These are phyloP conservation scores for Trissoscelio sp. DNA, from an alignment of 2,888 invertebrate species.

Conservation along the genomic window DNA sequence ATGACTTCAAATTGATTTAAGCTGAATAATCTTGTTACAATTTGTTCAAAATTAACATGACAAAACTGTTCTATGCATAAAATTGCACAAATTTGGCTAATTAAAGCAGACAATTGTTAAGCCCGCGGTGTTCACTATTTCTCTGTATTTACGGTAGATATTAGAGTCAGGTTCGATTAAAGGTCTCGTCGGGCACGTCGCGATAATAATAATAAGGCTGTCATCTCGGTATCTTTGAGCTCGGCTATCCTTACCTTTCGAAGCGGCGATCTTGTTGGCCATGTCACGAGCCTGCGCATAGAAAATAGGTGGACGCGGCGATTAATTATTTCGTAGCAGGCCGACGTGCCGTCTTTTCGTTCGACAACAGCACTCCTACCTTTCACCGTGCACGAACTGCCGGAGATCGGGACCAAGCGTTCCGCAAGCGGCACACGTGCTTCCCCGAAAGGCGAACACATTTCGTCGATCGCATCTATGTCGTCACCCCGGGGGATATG, in stretches of 20 bases:
- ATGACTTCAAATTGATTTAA: too few species aligned
- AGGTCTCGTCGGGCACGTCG: constrained; percentile 37
- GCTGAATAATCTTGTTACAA: too few species aligned
- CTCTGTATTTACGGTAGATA: constrained; percentile 6
- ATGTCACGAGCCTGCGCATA: constrained; percentile 67
- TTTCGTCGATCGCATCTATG: constrained; percentile 65
- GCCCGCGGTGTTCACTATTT: constrained; percentile 6
- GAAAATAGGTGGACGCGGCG: constrained; percentile 69
- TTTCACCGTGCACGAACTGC: constrained; percentile 68
- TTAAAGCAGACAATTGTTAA: constrained; percentile 7
- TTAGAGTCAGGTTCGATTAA: constrained; percentile 49
- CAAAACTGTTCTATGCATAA: too few species aligned
- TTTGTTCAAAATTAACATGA: too few species aligned
- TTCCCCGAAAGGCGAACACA: constrained; percentile 67
- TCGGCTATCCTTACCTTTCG: constrained; percentile 51
- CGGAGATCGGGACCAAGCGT: constrained; percentile 58
- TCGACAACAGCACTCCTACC: constrained; percentile 62
- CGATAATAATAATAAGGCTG: constrained; percentile 66
- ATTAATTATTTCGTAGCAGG: constrained; percentile 69
- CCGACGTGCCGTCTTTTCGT: constrained; percentile 64
- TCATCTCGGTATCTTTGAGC: constrained; percentile 55
- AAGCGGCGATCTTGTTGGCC: constrained; percentile 57
- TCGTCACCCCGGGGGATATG: constrained; percentile 64
- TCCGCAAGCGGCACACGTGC: constrained; percentile 60
- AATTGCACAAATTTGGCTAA: constrained; percentile 32